phyloP scores from a whole-genome alignment of 2,888 invertebrate species.

The Entomobrya multifasciata region DNA sequence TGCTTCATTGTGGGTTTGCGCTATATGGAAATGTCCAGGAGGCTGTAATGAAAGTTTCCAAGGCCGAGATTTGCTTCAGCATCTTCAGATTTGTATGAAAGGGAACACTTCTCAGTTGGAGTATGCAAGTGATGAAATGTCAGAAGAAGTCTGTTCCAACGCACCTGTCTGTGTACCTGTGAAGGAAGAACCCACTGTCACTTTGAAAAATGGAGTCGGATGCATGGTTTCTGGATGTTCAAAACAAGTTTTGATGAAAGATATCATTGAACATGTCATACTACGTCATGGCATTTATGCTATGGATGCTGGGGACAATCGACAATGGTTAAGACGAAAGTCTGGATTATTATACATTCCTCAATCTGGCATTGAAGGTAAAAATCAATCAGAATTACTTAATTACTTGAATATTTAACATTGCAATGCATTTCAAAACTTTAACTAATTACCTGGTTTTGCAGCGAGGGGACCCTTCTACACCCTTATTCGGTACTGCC shows the following conservation, averaged over 20 bases:
- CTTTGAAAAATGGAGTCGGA: too few species aligned
- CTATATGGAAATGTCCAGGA: slow-evolving; percentile 12
- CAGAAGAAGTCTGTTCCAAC: too few species aligned
- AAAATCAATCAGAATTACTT: neutral
- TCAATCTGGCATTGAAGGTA: neutral
- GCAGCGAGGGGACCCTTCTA: neutral
- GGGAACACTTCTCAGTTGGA: neutral
- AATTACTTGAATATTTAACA: too few species aligned
- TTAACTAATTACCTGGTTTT: neutral
- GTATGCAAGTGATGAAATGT: neutral
- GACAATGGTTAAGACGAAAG: neutral
- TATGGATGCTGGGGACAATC: neutral
- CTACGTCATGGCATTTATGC: neutral
- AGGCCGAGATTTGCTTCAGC: neutral
- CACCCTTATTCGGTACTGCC: neutral
- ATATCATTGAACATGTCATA: neutral
- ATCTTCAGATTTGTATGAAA: neutral
- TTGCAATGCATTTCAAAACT: too few species aligned
- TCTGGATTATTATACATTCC: neutral
- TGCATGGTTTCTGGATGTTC: neutral
- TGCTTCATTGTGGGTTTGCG: neutral
- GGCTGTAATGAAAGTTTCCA: neutral
- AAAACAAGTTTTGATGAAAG: neutral
- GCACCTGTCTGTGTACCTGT: too few species aligned
- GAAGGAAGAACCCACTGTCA: too few species aligned